Evolutionary conservation across 2,113 vertebrate species (phyloP).

Genomic region (Hyaena hyaena): DNA sequence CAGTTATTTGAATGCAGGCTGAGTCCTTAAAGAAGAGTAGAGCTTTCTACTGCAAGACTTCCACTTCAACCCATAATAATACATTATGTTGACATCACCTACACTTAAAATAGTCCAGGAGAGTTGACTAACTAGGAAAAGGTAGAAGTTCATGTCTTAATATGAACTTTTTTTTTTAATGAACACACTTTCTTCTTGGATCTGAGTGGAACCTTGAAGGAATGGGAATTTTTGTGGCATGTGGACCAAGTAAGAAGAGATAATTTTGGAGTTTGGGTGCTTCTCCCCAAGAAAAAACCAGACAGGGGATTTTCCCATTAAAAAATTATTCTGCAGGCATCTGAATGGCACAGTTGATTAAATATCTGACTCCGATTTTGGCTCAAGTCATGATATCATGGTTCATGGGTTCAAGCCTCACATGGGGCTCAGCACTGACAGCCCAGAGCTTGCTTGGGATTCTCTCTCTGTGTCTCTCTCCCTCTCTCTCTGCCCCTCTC

Average conservation of each 20-base stretch:
- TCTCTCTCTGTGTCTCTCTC: too few species aligned
- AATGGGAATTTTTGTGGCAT: not conserved
- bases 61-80: not conserved
- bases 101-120: not conserved
- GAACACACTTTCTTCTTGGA: not conserved
- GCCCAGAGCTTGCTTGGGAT: too few species aligned
- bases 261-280: not conserved
- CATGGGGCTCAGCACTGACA: too few species aligned
- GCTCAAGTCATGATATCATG: too few species aligned
- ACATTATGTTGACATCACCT: not conserved
- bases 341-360: too few species aligned
- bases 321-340: not conserved
- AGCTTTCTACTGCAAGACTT: not conserved
- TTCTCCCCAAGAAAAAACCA: not conserved
- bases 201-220: not conserved
- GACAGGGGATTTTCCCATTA: not conserved
- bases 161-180: not conserved
- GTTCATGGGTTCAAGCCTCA: too few species aligned
- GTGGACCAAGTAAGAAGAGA: not conserved
- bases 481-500: too few species aligned
- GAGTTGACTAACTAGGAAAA: not conserved
- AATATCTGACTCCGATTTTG: too few species aligned
- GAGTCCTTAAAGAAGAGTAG: not conserved
- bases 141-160: not conserved
- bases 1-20: not conserved